phyloP scores from a whole-genome alignment of 2,797 vertebrate genomes.

The Eulemur mongoz region DNA sequence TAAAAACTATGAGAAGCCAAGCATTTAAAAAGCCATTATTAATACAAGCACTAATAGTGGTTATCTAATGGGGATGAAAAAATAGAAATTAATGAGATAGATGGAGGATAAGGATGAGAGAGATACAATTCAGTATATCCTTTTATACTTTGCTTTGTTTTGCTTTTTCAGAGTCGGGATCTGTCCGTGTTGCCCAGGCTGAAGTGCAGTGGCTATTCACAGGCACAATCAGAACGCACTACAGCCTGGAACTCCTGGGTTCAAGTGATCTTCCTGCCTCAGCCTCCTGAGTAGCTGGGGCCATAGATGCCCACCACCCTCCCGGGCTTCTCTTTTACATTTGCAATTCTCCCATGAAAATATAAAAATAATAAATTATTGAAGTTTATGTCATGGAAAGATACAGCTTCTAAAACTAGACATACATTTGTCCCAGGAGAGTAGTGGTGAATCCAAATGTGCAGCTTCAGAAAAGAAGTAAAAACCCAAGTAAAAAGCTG shows the following conservation, averaged over 20 bases:
- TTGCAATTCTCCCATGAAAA: not conserved
- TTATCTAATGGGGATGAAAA: not conserved
- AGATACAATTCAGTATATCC: not conserved
- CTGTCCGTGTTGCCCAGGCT: not conserved
- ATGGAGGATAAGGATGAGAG: not conserved
- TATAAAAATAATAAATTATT: not conserved
- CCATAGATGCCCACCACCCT: too few species aligned
- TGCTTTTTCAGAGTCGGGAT: not conserved
- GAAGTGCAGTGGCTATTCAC: not conserved
- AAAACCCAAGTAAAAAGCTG: not conserved
- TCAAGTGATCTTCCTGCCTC: not conserved
- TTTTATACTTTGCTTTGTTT: not conserved
- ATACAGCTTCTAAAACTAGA: not conserved
- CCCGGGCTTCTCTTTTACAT: not conserved
- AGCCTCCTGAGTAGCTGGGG: too few species aligned
- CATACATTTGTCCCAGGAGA: not conserved
- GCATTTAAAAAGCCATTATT: too few species aligned
- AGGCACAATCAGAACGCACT: too few species aligned
- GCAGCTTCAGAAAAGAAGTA: not conserved
- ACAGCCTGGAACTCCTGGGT: not conserved
- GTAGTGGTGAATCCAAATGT: not conserved
- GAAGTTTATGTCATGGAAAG: not conserved
- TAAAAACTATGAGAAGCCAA: too few species aligned
- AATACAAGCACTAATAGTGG: not conserved
- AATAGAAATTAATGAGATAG: not conserved